phyloP scores from a whole-genome alignment of 2,888 invertebrate species.

The Leucania comma region DNA sequence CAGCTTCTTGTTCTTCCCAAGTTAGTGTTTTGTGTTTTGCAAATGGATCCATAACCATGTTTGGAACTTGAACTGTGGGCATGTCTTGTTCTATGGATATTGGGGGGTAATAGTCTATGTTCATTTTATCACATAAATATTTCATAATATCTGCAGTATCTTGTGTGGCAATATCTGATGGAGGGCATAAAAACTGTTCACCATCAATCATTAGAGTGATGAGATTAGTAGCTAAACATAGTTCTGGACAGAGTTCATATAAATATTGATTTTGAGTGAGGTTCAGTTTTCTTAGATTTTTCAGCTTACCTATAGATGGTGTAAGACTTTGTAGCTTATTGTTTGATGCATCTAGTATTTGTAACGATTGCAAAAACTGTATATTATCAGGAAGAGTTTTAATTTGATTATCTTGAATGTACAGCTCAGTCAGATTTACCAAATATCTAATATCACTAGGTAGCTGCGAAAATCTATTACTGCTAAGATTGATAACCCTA shows the following conservation, averaged over 20 bases:
- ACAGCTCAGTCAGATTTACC: conserved; percentile 93
- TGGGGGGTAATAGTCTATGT: conserved; percentile 88
- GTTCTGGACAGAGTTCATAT: conserved; percentile 91
- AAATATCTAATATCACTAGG: conserved; percentile 92
- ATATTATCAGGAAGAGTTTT: conserved; percentile 93
- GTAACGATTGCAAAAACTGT: conserved; percentile 91
- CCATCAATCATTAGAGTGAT: conserved; percentile 91
- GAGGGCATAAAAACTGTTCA: conserved; percentile 92
- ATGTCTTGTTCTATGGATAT: conserved; percentile 74
- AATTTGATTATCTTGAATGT: conserved; percentile 93
- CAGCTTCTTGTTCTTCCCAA: conserved; percentile 92
- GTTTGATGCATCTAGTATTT: conserved; percentile 93
- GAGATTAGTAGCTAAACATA: conserved; percentile 92
- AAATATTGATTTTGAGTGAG: conserved; percentile 91
- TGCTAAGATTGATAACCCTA: conserved; percentile 92
- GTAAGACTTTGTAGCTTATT: conserved; percentile 93
- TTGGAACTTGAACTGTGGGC: conserved; percentile 76
- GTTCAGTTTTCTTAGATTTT: conserved; percentile 91
- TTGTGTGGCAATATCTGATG: conserved; percentile 89
- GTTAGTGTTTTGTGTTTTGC: conserved; percentile 75
- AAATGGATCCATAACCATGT: conserved; percentile 79
- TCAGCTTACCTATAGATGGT: conserved; percentile 91
- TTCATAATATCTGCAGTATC: conserved; percentile 93
- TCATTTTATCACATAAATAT: conserved; percentile 89
- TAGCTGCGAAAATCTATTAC: conserved; percentile 92